These are phyloP conservation scores for Rutpela maculata DNA, from an alignment of 2,888 invertebrate genomes.

Conservation along the genomic window DNA sequence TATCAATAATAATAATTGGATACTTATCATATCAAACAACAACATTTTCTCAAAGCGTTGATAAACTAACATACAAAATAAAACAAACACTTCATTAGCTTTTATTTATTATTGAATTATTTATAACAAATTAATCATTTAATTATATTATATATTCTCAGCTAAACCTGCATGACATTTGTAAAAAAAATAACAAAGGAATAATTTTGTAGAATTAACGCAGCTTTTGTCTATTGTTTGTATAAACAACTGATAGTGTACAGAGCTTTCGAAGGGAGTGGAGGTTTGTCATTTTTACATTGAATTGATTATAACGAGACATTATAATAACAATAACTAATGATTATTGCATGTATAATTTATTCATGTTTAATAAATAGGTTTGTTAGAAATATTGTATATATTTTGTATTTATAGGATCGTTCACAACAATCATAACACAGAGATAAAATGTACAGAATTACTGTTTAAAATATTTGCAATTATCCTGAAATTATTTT, in stretches of 20 bases:
- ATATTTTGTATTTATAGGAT: not conserved
- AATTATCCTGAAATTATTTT: no score
- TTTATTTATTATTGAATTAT: not conserved
- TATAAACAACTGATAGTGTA: slow-evolving; percentile 24
- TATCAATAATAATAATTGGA: no score
- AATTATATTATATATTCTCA: slow-evolving; percentile 13
- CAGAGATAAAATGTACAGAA: not conserved
- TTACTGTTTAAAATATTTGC: no score
- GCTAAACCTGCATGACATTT: slow-evolving; percentile 18
- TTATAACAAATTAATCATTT: slow-evolving; percentile 19
- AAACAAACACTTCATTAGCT: not conserved
- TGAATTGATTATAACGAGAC: slow-evolving; percentile 12
- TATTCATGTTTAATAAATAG: slow-evolving; percentile 5
- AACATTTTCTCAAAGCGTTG: not conserved
- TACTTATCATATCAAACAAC: no score
- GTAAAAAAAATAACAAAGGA: slow-evolving; percentile 27
- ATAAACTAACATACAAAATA: not conserved
- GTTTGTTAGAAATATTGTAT: not conserved
- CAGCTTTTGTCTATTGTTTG: slow-evolving; percentile 30
- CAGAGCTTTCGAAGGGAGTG: slow-evolving; percentile 24
- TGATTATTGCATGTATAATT: slow-evolving; percentile 15
- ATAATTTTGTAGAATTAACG: slow-evolving; percentile 18
- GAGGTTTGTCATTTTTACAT: slow-evolving; percentile 10
- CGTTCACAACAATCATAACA: not conserved
- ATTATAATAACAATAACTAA: slow-evolving; percentile 13